phyloP scores from a whole-genome alignment of 23 tunicate genomes.

The Ascidia mentula region DNA sequence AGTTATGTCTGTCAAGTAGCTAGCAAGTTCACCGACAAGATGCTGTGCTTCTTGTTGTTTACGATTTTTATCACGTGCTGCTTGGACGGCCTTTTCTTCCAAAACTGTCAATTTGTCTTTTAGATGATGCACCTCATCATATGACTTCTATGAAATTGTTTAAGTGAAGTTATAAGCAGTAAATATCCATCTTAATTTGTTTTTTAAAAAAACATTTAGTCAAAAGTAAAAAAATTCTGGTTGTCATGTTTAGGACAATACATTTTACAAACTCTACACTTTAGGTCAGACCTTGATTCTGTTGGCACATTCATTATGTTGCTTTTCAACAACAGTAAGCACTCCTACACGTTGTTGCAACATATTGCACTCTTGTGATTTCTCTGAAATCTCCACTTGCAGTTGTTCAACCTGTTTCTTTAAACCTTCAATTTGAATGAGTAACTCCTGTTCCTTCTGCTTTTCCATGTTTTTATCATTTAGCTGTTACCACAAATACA shows the following conservation, averaged over 20 bases:
- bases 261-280: too few species aligned
- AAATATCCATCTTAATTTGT: too few species aligned
- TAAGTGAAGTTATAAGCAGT: too few species aligned
- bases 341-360: slow-evolving; percentile 80
- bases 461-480: slow-evolving; percentile 46
- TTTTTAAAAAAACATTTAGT: too few species aligned
- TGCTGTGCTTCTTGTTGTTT: slow-evolving; percentile 45
- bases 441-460: not conserved
- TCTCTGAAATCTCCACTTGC: slow-evolving; percentile 50
- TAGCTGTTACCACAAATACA: slow-evolving; percentile 6
- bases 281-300: slow-evolving; percentile 51
- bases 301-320: slow-evolving; percentile 61
- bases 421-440: slow-evolving; percentile 33
- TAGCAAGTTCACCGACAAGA: slow-evolving; percentile 46
- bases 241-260: too few species aligned
- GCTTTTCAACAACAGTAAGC: slow-evolving; percentile 66
- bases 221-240: too few species aligned
- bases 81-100: slow-evolving; percentile 28
- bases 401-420: slow-evolving; percentile 35
- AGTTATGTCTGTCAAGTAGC: slow-evolving; percentile 54
- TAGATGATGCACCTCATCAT: slow-evolving; percentile 46
- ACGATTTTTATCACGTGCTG: slow-evolving; percentile 20
- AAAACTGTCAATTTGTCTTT: slow-evolving; percentile 26
- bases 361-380: slow-evolving; percentile 79
- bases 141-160: slow-evolving; percentile 40